These are phyloP conservation scores for Patella vulgata DNA, from an alignment of 1,140 invertebrate species.

Conservation along the genomic window DNA sequence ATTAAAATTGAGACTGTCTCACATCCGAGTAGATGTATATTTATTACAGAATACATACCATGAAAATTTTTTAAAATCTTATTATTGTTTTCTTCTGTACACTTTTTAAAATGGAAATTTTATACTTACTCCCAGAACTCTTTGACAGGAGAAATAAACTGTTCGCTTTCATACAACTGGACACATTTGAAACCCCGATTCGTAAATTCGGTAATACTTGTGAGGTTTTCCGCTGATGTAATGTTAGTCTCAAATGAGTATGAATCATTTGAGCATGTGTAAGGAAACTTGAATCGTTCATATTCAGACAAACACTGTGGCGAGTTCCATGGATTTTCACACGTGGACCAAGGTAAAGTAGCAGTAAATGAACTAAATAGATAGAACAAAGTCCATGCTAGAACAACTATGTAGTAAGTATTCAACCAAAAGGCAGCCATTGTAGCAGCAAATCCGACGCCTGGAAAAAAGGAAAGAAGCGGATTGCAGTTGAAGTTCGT, in stretches of 20 bases:
- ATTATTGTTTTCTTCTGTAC: too few species aligned
- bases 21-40: too few species aligned
- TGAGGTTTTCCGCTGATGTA: background rate
- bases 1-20: too few species aligned
- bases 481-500: too few species aligned
- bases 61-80: too few species aligned
- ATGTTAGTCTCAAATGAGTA: slow-evolving; percentile 32
- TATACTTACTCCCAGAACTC: slow-evolving; percentile 92
- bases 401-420: slow-evolving; percentile 98
- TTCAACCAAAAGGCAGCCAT: slow-evolving; percentile 99
- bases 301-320: slow-evolving; percentile 51
- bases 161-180: slow-evolving; percentile 35
- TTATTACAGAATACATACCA: too few species aligned
- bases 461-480: slow-evolving; percentile 68
- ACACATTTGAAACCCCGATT: slow-evolving; percentile 35
- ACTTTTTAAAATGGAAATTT: too few species aligned
- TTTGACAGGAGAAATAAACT: slow-evolving; percentile 70
- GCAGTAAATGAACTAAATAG: slow-evolving; percentile 88
- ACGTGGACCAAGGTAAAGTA: slow-evolving; percentile 92
- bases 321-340: slow-evolving; percentile 83
- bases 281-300: slow-evolving; percentile 36
- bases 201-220: background rate
- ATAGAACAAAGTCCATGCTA: slow-evolving; percentile 98
- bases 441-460: slow-evolving; percentile 97
- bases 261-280: slow-evolving; percentile 44